These are phyloP conservation scores for Tenthredo amoena DNA, from an alignment of 2,888 invertebrate genomes.

Conservation along the genomic window DNA sequence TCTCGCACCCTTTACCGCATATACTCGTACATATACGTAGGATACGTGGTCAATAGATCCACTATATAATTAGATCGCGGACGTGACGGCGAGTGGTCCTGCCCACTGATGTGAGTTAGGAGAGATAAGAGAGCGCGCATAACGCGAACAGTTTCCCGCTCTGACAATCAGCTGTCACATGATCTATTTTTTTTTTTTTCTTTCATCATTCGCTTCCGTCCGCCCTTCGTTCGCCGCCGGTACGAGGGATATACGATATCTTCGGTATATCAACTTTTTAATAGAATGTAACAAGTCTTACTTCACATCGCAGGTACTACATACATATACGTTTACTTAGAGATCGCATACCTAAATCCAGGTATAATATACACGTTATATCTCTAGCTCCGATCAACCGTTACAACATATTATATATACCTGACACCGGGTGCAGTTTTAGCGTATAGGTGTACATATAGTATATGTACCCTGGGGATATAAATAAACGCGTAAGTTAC, in stretches of 20 bases:
- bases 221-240: neutral
- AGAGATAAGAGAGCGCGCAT: neutral
- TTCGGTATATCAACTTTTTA: no score
- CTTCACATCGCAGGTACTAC: neutral
- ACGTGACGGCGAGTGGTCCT: neutral
- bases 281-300: neutral
- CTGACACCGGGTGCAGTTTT: neutral
- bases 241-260: neutral
- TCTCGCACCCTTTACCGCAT: neutral
- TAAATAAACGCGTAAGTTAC: constrained; percentile 20
- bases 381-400: constrained; percentile 22
- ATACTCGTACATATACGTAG: neutral
- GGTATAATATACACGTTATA: neutral
- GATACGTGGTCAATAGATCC: neutral
- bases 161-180: constrained; percentile 38
- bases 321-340: neutral
- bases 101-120: neutral
- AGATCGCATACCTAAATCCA: neutral
- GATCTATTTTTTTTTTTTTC: neutral
- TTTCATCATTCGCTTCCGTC: neutral
- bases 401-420: constrained; percentile 11
- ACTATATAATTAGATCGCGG: constrained; percentile 34
- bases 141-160: constrained; percentile 1
- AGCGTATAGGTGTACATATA: neutral
- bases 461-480: neutral